Evolutionary conservation across 2,888 invertebrate species (phyloP), one percentile per base, ranked within the genome.

Genomic region (Nomada goodeniana): DNA sequence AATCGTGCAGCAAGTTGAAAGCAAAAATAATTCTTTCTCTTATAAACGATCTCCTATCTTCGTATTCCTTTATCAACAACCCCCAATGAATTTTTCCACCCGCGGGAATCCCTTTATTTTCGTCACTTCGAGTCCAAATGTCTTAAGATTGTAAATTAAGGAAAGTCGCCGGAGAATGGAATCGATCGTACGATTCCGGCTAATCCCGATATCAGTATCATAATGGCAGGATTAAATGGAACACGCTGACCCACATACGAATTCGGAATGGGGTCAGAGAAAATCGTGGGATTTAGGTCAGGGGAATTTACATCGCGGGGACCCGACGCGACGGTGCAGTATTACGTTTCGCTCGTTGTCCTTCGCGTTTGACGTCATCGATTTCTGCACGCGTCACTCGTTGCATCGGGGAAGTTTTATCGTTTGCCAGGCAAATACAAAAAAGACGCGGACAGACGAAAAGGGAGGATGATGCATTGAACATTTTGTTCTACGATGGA

Each of bases 231-330:
- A 55, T 68, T 76, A 64, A 72, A 82, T 69, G 71, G 71, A 42
- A 63, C 70, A 36, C 81, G 44, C 20, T 65, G 83, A 71, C 83
- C 82, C 53, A 82, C 71, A 78, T 83, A 57, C 81, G 69, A 73
- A 53, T 23, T 60, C 26, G 63, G 74, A 72, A 78, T 83, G 23
- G 65, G 82, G 78, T 75, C 78, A 82, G 67, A 65, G 77, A 68
- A 64, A 83, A 81, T 74, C 65, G 59, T 23, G 44, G 44, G 83
- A 83, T 82, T 83, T 78, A 64, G 83, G 83, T 77, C 83, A 77
- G 70, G 44, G 74, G 74, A 77, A 77, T 81, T 82, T 82, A 57
- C 76, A 73, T 82, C 44, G 60, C 26, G 55, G 72, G 81, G 73
- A 82, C 55, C 61, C 42, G 44, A 61, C 61, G 50, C 75, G 75